Evolutionary conservation across 1,140 invertebrate genomes (phyloP).

Genomic region (Agrilus planipennis): DNA sequence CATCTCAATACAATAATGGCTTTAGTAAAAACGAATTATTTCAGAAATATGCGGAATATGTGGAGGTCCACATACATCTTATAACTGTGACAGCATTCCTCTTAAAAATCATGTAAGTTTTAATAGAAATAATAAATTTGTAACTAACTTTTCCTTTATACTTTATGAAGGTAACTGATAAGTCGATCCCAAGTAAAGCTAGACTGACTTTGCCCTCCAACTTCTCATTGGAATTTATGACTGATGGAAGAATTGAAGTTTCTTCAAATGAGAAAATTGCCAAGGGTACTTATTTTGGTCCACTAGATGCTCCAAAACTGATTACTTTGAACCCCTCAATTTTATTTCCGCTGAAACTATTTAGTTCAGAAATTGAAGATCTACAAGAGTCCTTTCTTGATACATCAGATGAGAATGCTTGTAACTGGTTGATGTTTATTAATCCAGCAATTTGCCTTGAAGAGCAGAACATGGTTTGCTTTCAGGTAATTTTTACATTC

Average conservation of each 20-base stretch:
- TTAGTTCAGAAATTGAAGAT: slow-evolving; percentile 19
- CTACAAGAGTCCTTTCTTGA: slow-evolving; percentile 38
- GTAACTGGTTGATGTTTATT: slow-evolving; percentile 56
- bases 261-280: slow-evolving; percentile 15
- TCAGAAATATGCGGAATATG: slow-evolving; percentile 19
- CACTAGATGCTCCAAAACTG: slow-evolving; percentile 25
- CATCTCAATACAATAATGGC: too few species aligned
- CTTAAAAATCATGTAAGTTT: slow-evolving; percentile 15
- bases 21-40: too few species aligned
- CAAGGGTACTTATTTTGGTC: slow-evolving; percentile 29
- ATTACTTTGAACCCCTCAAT: slow-evolving; percentile 23
- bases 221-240: slow-evolving; percentile 21
- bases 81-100: slow-evolving; percentile 17
- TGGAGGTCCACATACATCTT: slow-evolving; percentile 19
- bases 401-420: slow-evolving; percentile 39
- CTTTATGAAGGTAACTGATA: slow-evolving; percentile 23
- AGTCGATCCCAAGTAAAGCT: slow-evolving; percentile 23
- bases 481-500: slow-evolving; percentile 36
- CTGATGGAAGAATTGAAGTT: slow-evolving; percentile 20
- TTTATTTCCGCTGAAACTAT: slow-evolving; percentile 29
- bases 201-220: slow-evolving; percentile 23
- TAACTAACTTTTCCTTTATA: slow-evolving; percentile 3
- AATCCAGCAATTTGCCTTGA: slow-evolving; percentile 34
- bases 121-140: background rate
- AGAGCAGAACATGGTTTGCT: slow-evolving; percentile 52